Percentiles rank a stretch among this genome's conserved stretches.
Conservation (phyloP, 2,888 invertebrate genomes). For the Cryptocephalus moraei region DNA sequence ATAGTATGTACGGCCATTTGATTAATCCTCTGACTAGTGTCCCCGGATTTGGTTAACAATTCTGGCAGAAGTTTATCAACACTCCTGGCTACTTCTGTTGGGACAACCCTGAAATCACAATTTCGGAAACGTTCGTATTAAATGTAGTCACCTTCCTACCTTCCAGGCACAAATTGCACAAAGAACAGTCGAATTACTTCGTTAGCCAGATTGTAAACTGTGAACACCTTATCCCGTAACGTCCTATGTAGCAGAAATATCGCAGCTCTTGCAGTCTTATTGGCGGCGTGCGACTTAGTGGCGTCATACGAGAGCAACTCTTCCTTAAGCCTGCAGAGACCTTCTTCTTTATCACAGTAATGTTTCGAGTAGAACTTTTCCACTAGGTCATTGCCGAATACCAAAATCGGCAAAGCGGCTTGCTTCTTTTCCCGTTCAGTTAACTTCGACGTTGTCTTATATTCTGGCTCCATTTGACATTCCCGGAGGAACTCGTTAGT, state of each 20-base stretch:
- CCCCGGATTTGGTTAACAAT: conserved; percentile 74
- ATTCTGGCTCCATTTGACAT: conserved; percentile 51
- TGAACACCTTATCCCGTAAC: conserved; percentile 79
- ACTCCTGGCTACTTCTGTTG: conserved; percentile 71
- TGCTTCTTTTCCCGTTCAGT: conserved; percentile 78
- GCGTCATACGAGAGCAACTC: conserved; percentile 42
- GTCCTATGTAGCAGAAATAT: conserved; percentile 69
- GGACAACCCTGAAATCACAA: conserved; percentile 55
- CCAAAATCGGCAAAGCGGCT: conserved; percentile 81
- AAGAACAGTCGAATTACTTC: conserved; percentile 72
- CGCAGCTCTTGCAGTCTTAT: conserved; percentile 75
- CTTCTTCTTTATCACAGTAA: conserved; percentile 83
- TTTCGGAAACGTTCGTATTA: background rate
- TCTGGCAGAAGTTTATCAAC: conserved; percentile 77
- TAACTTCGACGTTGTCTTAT: conserved; percentile 47
- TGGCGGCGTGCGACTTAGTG: conserved; percentile 45
- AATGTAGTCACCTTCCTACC: conserved; percentile 39
- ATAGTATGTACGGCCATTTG: conserved; percentile 82
- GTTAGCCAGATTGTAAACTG: conserved; percentile 76
- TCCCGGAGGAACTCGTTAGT: conserved; percentile 72
- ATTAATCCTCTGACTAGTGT: conserved; percentile 77
- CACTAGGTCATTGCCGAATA: conserved; percentile 83
- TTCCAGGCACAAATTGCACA: conserved; percentile 72
- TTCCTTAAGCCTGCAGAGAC: conserved; percentile 58
- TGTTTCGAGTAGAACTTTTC: conserved; percentile 87